These are phyloP conservation scores for Coccyzus lansbergi DNA, from an alignment of 2,797 vertebrate species.

Conservation along the genomic window DNA sequence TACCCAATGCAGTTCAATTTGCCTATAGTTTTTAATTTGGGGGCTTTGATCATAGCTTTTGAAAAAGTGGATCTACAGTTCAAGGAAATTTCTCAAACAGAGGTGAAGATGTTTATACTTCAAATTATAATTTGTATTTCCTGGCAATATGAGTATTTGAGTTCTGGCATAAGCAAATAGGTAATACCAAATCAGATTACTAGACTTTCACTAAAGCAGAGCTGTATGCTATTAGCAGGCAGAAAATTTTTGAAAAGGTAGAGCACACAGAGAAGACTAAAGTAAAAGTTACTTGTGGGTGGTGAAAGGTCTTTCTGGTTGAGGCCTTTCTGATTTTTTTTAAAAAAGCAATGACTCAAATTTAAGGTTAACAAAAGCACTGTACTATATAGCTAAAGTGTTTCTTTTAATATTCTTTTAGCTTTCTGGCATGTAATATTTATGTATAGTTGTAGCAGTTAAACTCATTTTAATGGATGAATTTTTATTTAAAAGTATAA, in stretches of 20 bases:
- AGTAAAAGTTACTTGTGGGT: slow-evolving; percentile 1
- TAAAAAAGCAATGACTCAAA: slow-evolving; percentile 63
- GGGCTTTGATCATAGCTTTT: background rate
- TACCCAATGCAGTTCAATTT: background rate
- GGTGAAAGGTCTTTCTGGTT: slow-evolving; percentile 47
- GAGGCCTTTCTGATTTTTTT: slow-evolving; percentile 29
- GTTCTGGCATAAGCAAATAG: slow-evolving; percentile 38
- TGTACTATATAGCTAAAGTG: slow-evolving; percentile 35
- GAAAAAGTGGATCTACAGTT: background rate
- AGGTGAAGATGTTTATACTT: background rate
- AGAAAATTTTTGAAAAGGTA: slow-evolving; percentile 1
- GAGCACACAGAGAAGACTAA: background rate
- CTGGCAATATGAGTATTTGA: background rate
- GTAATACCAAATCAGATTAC: slow-evolving; percentile 24
- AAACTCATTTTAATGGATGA: slow-evolving; percentile 76
- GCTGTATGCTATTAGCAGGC: slow-evolving; percentile 30
- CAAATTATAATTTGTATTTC: slow-evolving; percentile 23
- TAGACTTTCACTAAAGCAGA: slow-evolving; percentile 43
- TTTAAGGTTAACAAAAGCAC: slow-evolving; percentile 55
- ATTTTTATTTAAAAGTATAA: slow-evolving; percentile 79
- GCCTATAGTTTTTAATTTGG: background rate
- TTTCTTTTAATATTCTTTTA: slow-evolving; percentile 70
- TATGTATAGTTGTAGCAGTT: slow-evolving; percentile 71
- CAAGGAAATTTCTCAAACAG: slow-evolving; percentile 25
- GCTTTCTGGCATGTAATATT: slow-evolving; percentile 70